Conservation (phyloP, 2,113 vertebrate genomes). For the Gallinago media region DNA sequence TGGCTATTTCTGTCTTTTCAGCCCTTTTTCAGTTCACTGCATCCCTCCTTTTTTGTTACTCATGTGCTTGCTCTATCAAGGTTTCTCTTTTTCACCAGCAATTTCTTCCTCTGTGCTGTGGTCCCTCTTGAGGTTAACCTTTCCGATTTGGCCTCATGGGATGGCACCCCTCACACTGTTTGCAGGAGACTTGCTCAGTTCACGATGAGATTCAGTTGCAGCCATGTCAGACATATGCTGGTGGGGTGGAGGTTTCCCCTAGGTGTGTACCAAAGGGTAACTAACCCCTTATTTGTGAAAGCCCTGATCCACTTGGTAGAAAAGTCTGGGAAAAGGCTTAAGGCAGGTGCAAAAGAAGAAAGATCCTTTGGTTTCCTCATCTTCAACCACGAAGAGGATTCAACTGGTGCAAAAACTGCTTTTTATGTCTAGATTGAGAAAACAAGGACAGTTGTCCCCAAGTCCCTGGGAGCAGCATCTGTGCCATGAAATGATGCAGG, state of each 20-base stretch:
- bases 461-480: no score
- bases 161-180: background rate
- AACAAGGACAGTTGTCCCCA: no score
- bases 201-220: background rate
- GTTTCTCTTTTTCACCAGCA: background rate
- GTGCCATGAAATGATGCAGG: no score
- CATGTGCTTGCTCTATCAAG: background rate
- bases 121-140: background rate
- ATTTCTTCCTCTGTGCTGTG: background rate
- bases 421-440: no score
- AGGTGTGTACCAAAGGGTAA: background rate
- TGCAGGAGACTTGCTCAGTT: background rate
- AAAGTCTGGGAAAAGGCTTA: background rate
- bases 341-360: background rate
- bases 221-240: accelerated
- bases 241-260: background rate
- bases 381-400: background rate
- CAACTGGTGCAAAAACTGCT: no score
- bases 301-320: background rate
- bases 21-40: background rate
- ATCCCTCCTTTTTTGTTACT: background rate
- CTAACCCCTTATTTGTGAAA: background rate
- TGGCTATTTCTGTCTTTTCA: background rate
- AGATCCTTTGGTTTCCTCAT: background rate
- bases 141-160: background rate